Conservation (phyloP, 2,888 invertebrate genomes). For the Phrixothrix hirtus region DNA sequence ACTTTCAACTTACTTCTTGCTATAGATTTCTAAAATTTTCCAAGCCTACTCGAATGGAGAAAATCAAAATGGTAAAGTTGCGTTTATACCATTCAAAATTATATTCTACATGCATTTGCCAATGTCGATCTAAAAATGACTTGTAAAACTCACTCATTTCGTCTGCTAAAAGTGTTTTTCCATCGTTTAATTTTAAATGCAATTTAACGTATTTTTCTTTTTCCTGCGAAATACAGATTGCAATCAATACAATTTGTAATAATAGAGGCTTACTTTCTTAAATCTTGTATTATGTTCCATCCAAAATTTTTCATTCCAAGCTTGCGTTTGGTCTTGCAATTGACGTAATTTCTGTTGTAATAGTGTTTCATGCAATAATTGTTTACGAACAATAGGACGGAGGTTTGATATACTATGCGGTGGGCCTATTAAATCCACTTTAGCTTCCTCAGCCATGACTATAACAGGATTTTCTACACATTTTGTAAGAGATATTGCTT, state of each 20-base stretch:
- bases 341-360: constrained; percentile 68
- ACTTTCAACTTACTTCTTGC: not conserved
- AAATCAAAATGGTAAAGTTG: constrained; percentile 68
- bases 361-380: constrained; percentile 66
- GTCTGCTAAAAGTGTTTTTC: constrained; percentile 69
- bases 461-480: constrained; percentile 32
- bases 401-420: constrained; percentile 81
- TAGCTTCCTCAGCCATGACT: constrained; percentile 45
- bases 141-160: constrained; percentile 90
- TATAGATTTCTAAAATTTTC: not conserved
- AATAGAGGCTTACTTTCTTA: constrained; percentile 60
- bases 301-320: constrained; percentile 89
- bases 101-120: constrained; percentile 73
- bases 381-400: constrained; percentile 69
- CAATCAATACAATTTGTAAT: not conserved
- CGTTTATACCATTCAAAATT: constrained; percentile 84
- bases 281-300: constrained; percentile 76
- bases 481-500: constrained; percentile 36
- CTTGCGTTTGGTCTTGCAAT: constrained; percentile 69
- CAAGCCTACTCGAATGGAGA: constrained; percentile 63
- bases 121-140: constrained; percentile 80
- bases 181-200: constrained; percentile 45
- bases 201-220: constrained; percentile 51
- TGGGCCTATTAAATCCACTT: constrained; percentile 73
- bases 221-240: constrained; percentile 46